A percentile compares a stretch with the other conserved stretches of the same genome.
Evolutionary conservation across 1,140 invertebrate species (phyloP).

Genomic region (Metaphire vulgaris): DNA sequence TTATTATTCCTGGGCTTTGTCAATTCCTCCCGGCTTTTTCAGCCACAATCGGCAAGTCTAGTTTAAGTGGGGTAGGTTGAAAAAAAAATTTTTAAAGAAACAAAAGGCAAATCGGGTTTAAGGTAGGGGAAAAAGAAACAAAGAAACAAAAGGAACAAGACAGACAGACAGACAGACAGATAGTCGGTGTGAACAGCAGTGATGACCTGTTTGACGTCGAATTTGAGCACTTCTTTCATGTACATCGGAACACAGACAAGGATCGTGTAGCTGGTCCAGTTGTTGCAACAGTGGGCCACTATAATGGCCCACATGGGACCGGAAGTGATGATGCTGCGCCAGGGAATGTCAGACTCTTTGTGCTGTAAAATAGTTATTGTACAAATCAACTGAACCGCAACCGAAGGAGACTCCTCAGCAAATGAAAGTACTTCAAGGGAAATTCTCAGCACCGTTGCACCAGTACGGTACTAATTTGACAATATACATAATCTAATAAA

Average conservation of each 20-base stretch:
- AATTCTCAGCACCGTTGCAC: no score
- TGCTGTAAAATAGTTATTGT: neutral
- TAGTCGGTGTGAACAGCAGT: neutral
- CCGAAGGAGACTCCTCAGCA: no score
- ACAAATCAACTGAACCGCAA: constrained; percentile 9
- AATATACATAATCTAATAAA: no score
- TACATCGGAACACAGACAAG: constrained; percentile 27
- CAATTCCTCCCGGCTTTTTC: no score
- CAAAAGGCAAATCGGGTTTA: no score
- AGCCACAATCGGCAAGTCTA: no score
- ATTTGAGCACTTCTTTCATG: constrained; percentile 27
- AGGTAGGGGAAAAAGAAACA: no score
- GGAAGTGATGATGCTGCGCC: constrained; percentile 29
- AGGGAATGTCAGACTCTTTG: constrained; percentile 23
- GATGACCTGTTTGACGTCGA: constrained; percentile 23
- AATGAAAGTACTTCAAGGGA: no score
- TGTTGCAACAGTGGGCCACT: constrained; percentile 26
- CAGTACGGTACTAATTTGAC: no score
- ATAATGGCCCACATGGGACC: constrained; percentile 31
- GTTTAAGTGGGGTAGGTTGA: no score
- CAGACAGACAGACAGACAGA: neutral
- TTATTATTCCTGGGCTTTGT: no score
- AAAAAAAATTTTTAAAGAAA: no score
- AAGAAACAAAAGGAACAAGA: neutral
- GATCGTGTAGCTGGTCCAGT: constrained; percentile 29